These are phyloP conservation scores for Macropodus opercularis DNA, from an alignment of 2,797 vertebrate species.

Conservation along the genomic window DNA sequence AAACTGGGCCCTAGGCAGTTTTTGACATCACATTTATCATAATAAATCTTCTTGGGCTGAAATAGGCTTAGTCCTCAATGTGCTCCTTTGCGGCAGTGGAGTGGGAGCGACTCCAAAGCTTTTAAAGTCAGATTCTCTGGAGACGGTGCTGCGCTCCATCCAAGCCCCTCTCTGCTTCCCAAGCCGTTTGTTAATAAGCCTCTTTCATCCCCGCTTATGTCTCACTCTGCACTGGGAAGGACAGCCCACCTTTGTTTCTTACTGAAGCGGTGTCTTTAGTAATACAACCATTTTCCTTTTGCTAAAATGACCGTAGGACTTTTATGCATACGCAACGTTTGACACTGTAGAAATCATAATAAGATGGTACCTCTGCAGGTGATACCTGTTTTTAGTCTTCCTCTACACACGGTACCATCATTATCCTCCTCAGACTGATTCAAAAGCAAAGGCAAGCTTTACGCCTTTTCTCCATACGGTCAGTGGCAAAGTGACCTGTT, in stretches of 20 bases:
- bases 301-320: no score
- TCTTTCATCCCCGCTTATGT: slow-evolving; percentile 13
- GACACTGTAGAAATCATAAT: no score
- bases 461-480: no score
- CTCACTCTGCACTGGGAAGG: background rate
- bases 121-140: slow-evolving; percentile 31
- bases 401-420: no score
- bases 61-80: slow-evolving; percentile 7
- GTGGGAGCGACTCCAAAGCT: slow-evolving; percentile 31
- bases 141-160: slow-evolving; percentile 6
- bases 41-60: slow-evolving; percentile 17
- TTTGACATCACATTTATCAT: slow-evolving; percentile 24
- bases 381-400: no score
- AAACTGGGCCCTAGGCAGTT: background rate
- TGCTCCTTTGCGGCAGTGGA: slow-evolving; percentile 14
- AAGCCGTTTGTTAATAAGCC: slow-evolving; percentile 9
- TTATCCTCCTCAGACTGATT: no score
- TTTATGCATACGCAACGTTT: no score
- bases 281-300: no score
- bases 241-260: background rate
- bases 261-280: background rate
- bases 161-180: slow-evolving; percentile 8
- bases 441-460: no score
- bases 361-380: no score
- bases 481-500: no score